Percentiles rank a stretch among this genome's conserved stretches.
Conservation (phyloP, 2,113 vertebrate species). For the Podarcis cretensis region DNA sequence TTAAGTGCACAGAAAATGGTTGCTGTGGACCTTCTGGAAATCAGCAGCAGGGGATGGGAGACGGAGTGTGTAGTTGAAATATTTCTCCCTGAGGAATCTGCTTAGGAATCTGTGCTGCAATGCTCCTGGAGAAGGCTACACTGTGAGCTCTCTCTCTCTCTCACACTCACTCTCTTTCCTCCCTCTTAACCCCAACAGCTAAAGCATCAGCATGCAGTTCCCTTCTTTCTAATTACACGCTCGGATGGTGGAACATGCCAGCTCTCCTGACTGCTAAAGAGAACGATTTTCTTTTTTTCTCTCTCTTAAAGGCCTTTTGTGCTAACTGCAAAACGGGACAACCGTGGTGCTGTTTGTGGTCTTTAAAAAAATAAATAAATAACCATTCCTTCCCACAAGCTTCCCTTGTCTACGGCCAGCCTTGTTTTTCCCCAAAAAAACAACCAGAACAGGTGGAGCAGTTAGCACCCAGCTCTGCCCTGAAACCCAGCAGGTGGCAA, state of each 20-base stretch:
- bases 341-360: not conserved
- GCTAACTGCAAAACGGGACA: not conserved
- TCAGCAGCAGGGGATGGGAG: not conserved
- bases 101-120: not conserved
- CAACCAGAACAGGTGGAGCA: not conserved
- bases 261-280: slow-evolving; percentile 42
- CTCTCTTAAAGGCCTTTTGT: slow-evolving; percentile 28
- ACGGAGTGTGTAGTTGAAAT: not conserved
- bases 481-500: accelerated
- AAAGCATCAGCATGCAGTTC: slow-evolving; percentile 50
- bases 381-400: not conserved
- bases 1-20: not conserved
- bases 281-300: not conserved
- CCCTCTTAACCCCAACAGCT: slow-evolving; percentile 4
- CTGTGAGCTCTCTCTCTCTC: accelerated
- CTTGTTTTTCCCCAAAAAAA: not conserved
- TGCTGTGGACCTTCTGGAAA: not conserved
- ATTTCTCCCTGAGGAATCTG: not conserved
- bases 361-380: not conserved
- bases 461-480: accelerated
- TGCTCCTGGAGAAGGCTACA: not conserved
- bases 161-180: not conserved
- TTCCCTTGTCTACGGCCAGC: not conserved
- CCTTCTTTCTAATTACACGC: slow-evolving; percentile 55
- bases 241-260: slow-evolving; percentile 56